Conservation (phyloP, 2,888 invertebrate species). For the Dryomyza anilis region DNA sequence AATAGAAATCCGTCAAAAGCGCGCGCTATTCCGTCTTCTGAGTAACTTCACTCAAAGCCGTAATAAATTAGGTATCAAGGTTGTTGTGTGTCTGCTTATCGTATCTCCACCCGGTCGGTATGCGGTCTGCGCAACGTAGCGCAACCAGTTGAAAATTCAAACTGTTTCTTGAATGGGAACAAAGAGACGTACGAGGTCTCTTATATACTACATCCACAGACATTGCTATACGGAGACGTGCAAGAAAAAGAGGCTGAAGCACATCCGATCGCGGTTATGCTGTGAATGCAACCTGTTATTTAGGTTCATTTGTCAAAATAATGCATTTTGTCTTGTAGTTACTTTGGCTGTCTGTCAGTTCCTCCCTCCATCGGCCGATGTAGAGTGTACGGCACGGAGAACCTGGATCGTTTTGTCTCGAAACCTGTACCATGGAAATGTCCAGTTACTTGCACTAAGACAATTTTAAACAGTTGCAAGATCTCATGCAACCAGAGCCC, state of each 20-base stretch:
- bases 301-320: slow-evolving; percentile 63
- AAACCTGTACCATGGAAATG: too few relatives aligned
- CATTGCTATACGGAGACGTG: slow-evolving; percentile 24
- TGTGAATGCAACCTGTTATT: slow-evolving; percentile 62
- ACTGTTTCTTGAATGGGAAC: slow-evolving; percentile 30
- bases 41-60: slow-evolving; percentile 30
- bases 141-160: slow-evolving; percentile 1
- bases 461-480: slow-evolving; percentile 13
- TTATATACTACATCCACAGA: too few relatives aligned
- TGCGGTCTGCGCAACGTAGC: not conserved
- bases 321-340: slow-evolving; percentile 13
- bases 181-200: too few relatives aligned
- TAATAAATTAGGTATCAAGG: slow-evolving; percentile 61
- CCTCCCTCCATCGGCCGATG: not conserved
- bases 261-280: not conserved
- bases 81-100: slow-evolving; percentile 37
- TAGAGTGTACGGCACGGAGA: not conserved
- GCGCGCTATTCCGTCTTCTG: slow-evolving; percentile 7
- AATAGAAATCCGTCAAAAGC: slow-evolving; percentile 19
- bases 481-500: not conserved
- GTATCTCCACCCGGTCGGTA: not conserved
- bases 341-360: too few relatives aligned
- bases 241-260: slow-evolving; percentile 1
- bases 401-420: too few relatives aligned
- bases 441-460: too few relatives aligned